phyloP scores from a whole-genome alignment of 2,888 invertebrate species.

The Lydus trimaculatus region DNA sequence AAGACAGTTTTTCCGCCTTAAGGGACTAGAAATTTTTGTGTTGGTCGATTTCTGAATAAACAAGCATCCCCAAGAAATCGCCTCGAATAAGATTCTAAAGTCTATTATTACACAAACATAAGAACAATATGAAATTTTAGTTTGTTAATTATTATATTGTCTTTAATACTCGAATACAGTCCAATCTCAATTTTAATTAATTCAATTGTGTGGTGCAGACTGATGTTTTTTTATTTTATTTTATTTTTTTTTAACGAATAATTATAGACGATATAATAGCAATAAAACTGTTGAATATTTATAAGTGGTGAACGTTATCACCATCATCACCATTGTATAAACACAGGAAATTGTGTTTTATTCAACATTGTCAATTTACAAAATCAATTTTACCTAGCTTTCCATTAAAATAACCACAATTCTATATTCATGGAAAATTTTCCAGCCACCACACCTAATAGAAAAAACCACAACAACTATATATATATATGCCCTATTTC shows the following conservation, averaged over 20 bases:
- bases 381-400: not conserved
- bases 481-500: not conserved
- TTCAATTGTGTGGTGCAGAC: not conserved
- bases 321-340: not conserved
- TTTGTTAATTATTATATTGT: too few relatives aligned
- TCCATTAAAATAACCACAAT: constrained; percentile 1
- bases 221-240: too few relatives aligned
- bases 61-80: too few relatives aligned
- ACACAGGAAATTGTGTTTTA: constrained; percentile 7
- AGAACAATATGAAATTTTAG: too few relatives aligned
- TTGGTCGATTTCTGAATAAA: too few relatives aligned
- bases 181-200: not conserved
- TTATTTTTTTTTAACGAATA: too few relatives aligned
- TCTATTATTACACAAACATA: too few relatives aligned
- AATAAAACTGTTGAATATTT: constrained; percentile 5
- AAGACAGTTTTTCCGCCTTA: too few relatives aligned
- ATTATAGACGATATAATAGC: not conserved
- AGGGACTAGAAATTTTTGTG: too few relatives aligned
- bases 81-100: too few relatives aligned
- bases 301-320: not conserved
- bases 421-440: not conserved
- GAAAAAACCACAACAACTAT: not conserved
- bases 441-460: not conserved
- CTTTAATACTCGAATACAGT: too few relatives aligned
- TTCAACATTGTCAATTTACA: not conserved